Evolutionary conservation across 2,888 invertebrate species (phyloP).

Genomic region (Seladonia tumulorum): DNA sequence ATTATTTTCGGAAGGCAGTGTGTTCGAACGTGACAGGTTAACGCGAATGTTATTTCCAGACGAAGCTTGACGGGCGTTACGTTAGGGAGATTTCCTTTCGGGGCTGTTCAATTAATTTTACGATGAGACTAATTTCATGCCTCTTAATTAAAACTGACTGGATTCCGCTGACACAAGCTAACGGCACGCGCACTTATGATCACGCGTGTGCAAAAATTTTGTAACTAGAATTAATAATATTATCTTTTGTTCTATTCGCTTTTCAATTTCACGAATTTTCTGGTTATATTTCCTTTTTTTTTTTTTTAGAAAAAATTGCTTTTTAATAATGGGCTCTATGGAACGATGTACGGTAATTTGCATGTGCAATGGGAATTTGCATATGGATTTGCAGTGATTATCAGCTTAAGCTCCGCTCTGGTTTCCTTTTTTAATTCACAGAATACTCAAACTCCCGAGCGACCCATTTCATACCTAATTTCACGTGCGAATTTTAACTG

Average conservation of each 20-base stretch:
- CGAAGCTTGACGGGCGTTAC: neutral
- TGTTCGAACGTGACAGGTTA: neutral
- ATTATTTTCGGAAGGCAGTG: neutral
- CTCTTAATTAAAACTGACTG: conserved; percentile 1
- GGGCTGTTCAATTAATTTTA: neutral
- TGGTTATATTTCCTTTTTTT: neutral
- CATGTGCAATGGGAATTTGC: neutral
- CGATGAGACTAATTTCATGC: neutral
- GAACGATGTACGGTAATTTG: neutral
- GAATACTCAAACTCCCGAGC: neutral
- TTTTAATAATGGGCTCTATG: neutral
- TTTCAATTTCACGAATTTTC: neutral
- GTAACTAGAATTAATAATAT: neutral
- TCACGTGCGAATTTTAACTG: neutral
- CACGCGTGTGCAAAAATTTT: neutral
- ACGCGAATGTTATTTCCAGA: conserved; percentile 3
- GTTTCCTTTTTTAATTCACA: neutral
- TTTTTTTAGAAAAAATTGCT: neutral
- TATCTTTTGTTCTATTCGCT: neutral
- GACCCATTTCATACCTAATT: neutral
- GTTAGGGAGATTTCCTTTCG: neutral
- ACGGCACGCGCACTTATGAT: neutral
- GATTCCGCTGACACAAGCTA: neutral
- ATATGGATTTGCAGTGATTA: neutral
- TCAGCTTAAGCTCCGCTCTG: neutral